Percentiles rank a stretch among this genome's conserved stretches.
These are phyloP conservation scores for Eutolmus rufibarbis DNA, from an alignment of 2,888 invertebrate genomes.

Conservation along the genomic window DNA sequence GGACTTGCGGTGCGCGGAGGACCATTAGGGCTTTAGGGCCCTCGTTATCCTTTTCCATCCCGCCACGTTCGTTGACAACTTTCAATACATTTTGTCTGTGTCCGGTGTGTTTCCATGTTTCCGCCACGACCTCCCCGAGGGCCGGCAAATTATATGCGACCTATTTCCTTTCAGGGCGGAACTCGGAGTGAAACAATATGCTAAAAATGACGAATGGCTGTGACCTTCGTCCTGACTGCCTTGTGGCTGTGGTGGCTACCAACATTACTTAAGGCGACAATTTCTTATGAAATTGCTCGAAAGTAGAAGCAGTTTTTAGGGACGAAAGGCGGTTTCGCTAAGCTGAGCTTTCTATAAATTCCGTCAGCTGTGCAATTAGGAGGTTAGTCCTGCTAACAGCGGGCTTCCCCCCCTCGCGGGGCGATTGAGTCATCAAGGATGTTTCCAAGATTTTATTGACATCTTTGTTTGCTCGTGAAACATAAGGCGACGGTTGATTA, in stretches of 20 bases:
- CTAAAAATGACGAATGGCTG: not conserved
- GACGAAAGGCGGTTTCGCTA: no score
- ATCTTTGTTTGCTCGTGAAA: not conserved
- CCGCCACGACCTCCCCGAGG: not conserved
- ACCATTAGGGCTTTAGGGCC: not conserved
- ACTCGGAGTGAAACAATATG: not conserved
- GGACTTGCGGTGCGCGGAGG: not conserved
- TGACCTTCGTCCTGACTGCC: not conserved
- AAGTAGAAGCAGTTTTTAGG: not conserved
- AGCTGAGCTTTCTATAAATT: not conserved
- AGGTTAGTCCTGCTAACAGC: not conserved
- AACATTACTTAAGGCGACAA: not conserved
- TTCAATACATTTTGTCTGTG: not conserved
- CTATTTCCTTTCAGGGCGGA: not conserved
- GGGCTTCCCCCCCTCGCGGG: not conserved
- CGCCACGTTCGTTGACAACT: not conserved
- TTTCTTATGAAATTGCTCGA: not conserved
- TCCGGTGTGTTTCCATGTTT: not conserved
- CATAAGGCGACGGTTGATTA: not conserved
- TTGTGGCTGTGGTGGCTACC: not conserved
- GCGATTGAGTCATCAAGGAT: not conserved
- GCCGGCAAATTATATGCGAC: constrained; percentile 3
- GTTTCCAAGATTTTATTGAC: constrained; percentile 7
- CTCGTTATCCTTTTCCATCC: not conserved
- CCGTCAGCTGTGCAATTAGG: not conserved